These are phyloP conservation scores for Podilymbus podiceps DNA, from an alignment of 2,113 vertebrate genomes.

Conservation along the genomic window DNA sequence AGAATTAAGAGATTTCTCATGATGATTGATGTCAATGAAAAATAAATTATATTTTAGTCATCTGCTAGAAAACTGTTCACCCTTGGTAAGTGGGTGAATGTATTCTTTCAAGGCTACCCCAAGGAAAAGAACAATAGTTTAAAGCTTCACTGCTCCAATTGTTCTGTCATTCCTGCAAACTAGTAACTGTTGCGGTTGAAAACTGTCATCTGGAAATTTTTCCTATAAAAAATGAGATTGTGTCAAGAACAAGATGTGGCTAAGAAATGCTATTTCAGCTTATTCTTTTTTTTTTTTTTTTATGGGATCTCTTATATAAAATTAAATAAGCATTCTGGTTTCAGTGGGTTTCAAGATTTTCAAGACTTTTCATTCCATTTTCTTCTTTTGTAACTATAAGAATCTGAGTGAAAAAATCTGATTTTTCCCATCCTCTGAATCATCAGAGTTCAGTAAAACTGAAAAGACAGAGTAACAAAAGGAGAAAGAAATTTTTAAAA, in stretches of 20 bases:
- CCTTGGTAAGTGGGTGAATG: background rate
- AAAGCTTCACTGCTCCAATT: slow-evolving; percentile 16
- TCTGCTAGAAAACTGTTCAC: background rate
- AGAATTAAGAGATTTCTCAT: background rate
- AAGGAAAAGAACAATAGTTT: slow-evolving; percentile 14
- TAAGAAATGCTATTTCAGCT: background rate
- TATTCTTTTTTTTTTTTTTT: background rate
- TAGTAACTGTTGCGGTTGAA: background rate
- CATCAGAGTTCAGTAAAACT: background rate
- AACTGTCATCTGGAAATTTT: background rate
- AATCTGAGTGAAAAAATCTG: background rate
- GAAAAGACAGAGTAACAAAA: background rate
- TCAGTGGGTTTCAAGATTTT: background rate
- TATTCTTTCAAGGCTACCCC: background rate
- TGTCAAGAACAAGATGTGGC: background rate
- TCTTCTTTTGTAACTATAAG: background rate
- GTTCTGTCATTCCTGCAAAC: slow-evolving; percentile 2
- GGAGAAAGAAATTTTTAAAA: background rate
- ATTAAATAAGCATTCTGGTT: background rate
- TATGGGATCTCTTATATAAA: background rate
- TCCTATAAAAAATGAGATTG: background rate
- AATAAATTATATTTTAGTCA: background rate
- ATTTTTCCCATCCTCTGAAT: background rate
- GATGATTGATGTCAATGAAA: background rate
- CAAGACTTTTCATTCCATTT: background rate